A percentile compares a stretch with the other conserved stretches of the same genome.
These are phyloP conservation scores for Protophormia terraenovae DNA, from an alignment of 2,888 invertebrate genomes.

Conservation along the genomic window DNA sequence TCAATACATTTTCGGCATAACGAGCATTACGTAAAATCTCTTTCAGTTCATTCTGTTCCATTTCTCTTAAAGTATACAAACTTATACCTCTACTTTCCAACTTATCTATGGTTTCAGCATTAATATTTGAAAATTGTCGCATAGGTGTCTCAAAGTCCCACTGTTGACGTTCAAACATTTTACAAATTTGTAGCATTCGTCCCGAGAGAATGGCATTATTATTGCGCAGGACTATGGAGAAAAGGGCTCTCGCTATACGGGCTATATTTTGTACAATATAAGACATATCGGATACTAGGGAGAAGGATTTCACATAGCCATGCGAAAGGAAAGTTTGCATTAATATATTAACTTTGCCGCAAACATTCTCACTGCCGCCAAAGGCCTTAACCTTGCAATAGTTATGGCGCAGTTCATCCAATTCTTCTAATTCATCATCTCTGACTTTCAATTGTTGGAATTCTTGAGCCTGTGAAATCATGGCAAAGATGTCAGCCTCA, in stretches of 20 bases:
- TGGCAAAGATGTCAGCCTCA: slow-evolving; percentile 91
- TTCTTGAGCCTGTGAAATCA: slow-evolving; percentile 96
- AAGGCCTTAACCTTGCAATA: slow-evolving; percentile 90
- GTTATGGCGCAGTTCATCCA: slow-evolving; percentile 88
- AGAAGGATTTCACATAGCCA: slow-evolving; percentile 86
- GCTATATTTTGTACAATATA: slow-evolving; percentile 89
- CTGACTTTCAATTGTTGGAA: slow-evolving; percentile 97
- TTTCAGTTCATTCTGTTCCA: slow-evolving; percentile 94
- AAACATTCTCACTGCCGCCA: slow-evolving; percentile 93
- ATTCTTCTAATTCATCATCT: slow-evolving; percentile 96
- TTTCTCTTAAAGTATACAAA: slow-evolving; percentile 90
- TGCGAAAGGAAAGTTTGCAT: slow-evolving; percentile 94
- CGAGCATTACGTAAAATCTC: slow-evolving; percentile 87
- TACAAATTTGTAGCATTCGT: slow-evolving; percentile 91
- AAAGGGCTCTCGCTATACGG: slow-evolving; percentile 94
- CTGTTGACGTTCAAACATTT: slow-evolving; percentile 95
- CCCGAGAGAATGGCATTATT: slow-evolving; percentile 95
- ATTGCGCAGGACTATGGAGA: slow-evolving; percentile 94
- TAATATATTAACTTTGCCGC: slow-evolving; percentile 95
- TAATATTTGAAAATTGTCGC: slow-evolving; percentile 90
- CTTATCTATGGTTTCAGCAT: slow-evolving; percentile 90
- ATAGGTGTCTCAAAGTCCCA: slow-evolving; percentile 95
- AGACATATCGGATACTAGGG: slow-evolving; percentile 80
- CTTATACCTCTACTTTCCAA: slow-evolving; percentile 89
- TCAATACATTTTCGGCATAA: slow-evolving; percentile 89